Percentiles rank a stretch among this genome's conserved stretches.
phyloP scores from a whole-genome alignment of 2,888 invertebrate genomes.

The Phortica okadai region DNA sequence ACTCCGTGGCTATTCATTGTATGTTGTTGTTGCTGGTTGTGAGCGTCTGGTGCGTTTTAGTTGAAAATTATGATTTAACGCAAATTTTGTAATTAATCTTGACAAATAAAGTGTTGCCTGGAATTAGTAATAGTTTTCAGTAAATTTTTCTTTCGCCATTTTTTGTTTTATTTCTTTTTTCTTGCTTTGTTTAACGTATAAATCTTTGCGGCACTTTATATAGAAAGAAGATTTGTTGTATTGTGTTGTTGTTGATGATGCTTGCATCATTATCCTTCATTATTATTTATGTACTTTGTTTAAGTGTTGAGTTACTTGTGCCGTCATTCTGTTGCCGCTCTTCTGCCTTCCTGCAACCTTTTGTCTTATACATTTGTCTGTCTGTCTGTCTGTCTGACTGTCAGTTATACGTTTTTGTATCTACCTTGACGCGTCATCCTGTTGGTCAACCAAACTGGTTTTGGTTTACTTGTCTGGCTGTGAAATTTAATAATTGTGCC shows the following conservation, averaged over 20 bases:
- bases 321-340: slow-evolving; percentile 33
- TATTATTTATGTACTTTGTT: slow-evolving; percentile 59
- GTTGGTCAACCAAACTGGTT: slow-evolving; percentile 36
- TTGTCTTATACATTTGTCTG: neutral
- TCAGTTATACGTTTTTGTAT: neutral
- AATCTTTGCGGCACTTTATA: slow-evolving; percentile 57
- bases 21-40: slow-evolving; percentile 3
- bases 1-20: neutral
- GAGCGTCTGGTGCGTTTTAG: slow-evolving; percentile 33
- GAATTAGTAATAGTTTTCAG: slow-evolving; percentile 22
- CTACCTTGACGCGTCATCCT: slow-evolving; percentile 39
- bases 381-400: neutral
- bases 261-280: slow-evolving; percentile 69
- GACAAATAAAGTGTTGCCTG: slow-evolving; percentile 62
- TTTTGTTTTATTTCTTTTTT: slow-evolving; percentile 12
- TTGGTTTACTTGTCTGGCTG: slow-evolving; percentile 1
- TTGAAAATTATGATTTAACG: slow-evolving; percentile 66
- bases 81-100: slow-evolving; percentile 69
- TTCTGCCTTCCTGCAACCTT: too few species aligned
- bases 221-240: slow-evolving; percentile 25
- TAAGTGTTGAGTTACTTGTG: slow-evolving; percentile 45
- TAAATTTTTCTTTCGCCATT: neutral
- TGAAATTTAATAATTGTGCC: slow-evolving; percentile 70
- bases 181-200: slow-evolving; percentile 43
- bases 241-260: neutral